These are phyloP conservation scores for Coilia nasus DNA, from an alignment of 2,797 vertebrate genomes.

Conservation along the genomic window DNA sequence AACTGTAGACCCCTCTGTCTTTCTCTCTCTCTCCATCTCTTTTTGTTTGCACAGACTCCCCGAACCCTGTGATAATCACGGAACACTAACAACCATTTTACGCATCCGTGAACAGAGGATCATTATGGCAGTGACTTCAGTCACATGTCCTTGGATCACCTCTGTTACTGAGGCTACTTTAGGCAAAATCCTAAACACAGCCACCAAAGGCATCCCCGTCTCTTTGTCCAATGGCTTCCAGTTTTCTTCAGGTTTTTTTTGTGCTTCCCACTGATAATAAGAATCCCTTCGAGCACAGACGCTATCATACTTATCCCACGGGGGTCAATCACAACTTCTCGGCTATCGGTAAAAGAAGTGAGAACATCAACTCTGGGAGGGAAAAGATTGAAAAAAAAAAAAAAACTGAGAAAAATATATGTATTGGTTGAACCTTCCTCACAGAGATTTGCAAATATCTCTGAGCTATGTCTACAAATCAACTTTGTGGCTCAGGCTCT, in stretches of 20 bases:
- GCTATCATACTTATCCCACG: not conserved
- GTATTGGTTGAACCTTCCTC: constrained; percentile 46
- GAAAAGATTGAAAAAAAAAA: constrained; percentile 31
- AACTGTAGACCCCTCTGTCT: constrained; percentile 46
- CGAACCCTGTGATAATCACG: constrained; percentile 22
- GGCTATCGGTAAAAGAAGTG: constrained; percentile 27
- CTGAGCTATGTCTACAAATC: constrained; percentile 48
- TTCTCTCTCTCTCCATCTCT: constrained; percentile 24
- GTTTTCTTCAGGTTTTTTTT: constrained; percentile 4
- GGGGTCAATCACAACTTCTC: constrained; percentile 7
- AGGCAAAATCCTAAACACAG: not conserved
- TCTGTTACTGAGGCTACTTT: not conserved
- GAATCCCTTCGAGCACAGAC: constrained; percentile 9
- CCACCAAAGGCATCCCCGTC: not conserved
- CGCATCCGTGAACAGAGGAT: constrained; percentile 11
- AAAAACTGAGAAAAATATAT: constrained; percentile 24
- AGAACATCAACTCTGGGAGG: constrained; percentile 54
- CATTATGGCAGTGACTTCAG: not conserved
- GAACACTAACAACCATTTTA: constrained; percentile 14
- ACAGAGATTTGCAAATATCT: constrained; percentile 58
- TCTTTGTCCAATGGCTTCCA: not conserved
- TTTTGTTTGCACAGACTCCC: constrained; percentile 18
- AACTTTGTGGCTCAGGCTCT: constrained; percentile 52
- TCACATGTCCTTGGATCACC: not conserved
- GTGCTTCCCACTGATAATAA: not conserved